Evolutionary conservation across 2,888 invertebrate species (phyloP), one percentile per base, ranked within the genome.

Genomic region (Hirtodrosophila trivittata): DNA sequence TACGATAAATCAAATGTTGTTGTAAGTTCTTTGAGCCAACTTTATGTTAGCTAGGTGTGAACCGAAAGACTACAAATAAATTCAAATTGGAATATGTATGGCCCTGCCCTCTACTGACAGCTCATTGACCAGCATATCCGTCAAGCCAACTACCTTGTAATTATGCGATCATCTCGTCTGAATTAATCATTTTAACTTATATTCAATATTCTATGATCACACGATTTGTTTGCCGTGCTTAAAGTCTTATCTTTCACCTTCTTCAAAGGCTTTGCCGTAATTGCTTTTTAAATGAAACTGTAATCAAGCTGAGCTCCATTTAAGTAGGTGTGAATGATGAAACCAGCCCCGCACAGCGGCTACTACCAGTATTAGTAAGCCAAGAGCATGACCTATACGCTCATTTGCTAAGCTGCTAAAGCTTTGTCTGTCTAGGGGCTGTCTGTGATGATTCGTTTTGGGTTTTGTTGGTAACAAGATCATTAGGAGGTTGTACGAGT

Each of bases 371-470:
- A 14, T 4, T 18, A 12, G 5, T 55, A 43, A 57, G 69, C 75
- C 70, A 75, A 75, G 77, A 78, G 77, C 76, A 68, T 76, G 77
- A 80, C 80, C 80, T 73, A 58, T 63, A 68, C 65, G 73, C 77
- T 73, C 73, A 80, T 80, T 73, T 58, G 54, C 57, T 77, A 65
- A 60, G 52, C 37, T 43, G 35, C 51, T 71, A 55, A 1, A 45
- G 57, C 65, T 65, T n/a, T 26, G 37, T 30, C 41, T 26, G 37
- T 30, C 41, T 41, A 30, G 50, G 56, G 41, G 66, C 33, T 38
- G 28, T 33, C 7, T 41, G 16, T 30, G 71, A 57, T 70, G 71
- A 66, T 66, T 66, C 56, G 68, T 71, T 16, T 50, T 42, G 8
- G 18, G n/a, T 37, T n/a, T 35, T 7, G 14, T 35, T 16, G 43